phyloP scores from a whole-genome alignment of 2,797 vertebrate genomes.

The Clarias fuscus region DNA sequence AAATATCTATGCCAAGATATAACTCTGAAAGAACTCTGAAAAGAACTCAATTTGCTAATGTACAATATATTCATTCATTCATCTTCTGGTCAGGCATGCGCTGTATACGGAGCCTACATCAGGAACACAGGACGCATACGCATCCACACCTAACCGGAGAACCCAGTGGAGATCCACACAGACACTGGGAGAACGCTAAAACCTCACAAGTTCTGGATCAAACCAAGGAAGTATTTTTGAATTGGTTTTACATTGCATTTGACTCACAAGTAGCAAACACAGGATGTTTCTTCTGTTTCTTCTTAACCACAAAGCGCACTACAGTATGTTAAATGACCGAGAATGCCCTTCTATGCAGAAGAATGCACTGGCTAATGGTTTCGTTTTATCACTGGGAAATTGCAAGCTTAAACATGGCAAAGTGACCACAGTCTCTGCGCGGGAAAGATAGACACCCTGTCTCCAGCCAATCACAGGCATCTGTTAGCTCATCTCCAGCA shows the following conservation, averaged over 20 bases:
- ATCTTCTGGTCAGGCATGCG: neutral
- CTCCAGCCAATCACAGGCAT: neutral
- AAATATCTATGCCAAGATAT: neutral
- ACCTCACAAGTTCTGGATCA: neutral
- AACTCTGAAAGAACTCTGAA: neutral
- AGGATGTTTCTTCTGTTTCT: neutral
- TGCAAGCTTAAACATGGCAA: neutral
- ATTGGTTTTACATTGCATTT: neutral
- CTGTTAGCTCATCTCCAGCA: neutral
- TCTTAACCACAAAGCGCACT: neutral
- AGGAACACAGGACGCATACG: neutral
- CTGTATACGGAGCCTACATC: neutral
- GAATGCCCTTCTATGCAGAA: neutral
- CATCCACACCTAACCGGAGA: neutral
- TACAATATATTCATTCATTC: neutral
- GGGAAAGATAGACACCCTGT: neutral
- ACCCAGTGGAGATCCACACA: neutral
- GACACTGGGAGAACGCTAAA: neutral
- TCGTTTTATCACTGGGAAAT: neutral
- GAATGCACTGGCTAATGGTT: neutral
- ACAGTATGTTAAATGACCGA: neutral
- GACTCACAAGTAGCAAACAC: neutral
- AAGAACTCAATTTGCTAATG: neutral
- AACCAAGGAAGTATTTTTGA: neutral
- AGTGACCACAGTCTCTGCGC: neutral